Percentiles rank a stretch among this genome's conserved stretches.
Conservation (phyloP, 2,113 vertebrate species). For the Empidonax alnorum region DNA sequence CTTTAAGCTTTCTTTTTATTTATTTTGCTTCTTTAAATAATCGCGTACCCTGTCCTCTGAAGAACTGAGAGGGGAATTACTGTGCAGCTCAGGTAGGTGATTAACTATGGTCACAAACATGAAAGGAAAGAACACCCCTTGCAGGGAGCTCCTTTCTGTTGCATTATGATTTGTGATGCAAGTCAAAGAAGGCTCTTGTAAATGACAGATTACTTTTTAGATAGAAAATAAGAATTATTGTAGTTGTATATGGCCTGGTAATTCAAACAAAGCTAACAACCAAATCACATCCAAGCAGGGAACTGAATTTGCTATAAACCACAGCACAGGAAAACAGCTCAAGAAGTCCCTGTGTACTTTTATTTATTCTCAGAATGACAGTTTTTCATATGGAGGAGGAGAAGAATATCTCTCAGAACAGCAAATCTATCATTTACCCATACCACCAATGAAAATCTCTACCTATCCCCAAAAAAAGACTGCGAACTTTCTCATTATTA, state of each 20-base stretch:
- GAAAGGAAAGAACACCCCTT: slow-evolving; percentile 8
- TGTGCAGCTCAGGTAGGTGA: slow-evolving; percentile 31
- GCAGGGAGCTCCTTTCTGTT: slow-evolving; percentile 38
- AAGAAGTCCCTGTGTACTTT: slow-evolving; percentile 22
- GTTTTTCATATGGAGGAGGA: background rate
- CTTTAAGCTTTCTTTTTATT: background rate
- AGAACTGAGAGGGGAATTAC: slow-evolving; percentile 19
- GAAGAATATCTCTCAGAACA: slow-evolving; percentile 44
- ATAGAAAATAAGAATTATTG: slow-evolving; percentile 73
- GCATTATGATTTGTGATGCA: slow-evolving; percentile 63
- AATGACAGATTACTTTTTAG: slow-evolving; percentile 74
- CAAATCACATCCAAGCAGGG: slow-evolving; percentile 68
- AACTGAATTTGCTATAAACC: slow-evolving; percentile 72
- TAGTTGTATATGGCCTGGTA: slow-evolving; percentile 55
- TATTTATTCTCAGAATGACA: slow-evolving; percentile 57
- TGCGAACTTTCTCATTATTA: background rate
- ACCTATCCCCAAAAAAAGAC: background rate
- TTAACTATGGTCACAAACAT: slow-evolving; percentile 33
- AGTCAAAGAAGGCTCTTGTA: slow-evolving; percentile 67
- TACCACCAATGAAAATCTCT: slow-evolving; percentile 1
- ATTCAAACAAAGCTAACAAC: slow-evolving; percentile 72
- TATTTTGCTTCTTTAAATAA: slow-evolving; percentile 40
- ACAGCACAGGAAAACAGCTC: slow-evolving; percentile 45
- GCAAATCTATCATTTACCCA: slow-evolving; percentile 27
- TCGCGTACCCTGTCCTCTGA: background rate